A percentile compares a stretch with the other conserved stretches of the same genome.
These are phyloP conservation scores for Puffinus mauretanicus DNA, from an alignment of 2,113 vertebrate species.

Conservation along the genomic window DNA sequence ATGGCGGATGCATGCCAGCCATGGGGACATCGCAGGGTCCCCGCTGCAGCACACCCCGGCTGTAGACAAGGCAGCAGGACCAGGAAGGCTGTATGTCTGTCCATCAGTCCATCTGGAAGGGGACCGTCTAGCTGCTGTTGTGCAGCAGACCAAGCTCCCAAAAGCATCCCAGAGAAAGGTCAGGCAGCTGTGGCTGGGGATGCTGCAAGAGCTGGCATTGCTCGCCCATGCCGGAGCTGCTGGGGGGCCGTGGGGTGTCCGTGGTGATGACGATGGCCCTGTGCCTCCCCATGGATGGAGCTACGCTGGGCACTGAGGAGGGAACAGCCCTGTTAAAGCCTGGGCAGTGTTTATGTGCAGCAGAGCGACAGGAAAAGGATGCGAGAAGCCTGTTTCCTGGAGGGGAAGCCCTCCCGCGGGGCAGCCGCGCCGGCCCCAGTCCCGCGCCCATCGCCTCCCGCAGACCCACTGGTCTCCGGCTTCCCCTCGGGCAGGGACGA, in stretches of 20 bases:
- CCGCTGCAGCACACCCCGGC: neutral
- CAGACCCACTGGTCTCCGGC: neutral
- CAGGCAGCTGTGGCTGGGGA: neutral
- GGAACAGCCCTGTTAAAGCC: neutral
- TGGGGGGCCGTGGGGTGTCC: accelerated
- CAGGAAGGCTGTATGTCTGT: neutral
- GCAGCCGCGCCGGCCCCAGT: neutral
- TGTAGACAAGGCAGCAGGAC: neutral
- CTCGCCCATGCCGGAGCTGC: neutral
- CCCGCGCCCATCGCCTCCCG: neutral
- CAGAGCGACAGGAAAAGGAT: neutral
- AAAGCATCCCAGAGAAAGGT: neutral
- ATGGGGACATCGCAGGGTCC: neutral
- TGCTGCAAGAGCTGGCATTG: neutral
- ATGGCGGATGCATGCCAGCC: neutral
- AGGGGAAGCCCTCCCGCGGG: neutral
- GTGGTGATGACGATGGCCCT: neutral
- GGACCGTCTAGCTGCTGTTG: neutral
- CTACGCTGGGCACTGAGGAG: neutral
- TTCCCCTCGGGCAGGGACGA: neutral
- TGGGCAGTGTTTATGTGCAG: constrained; percentile 12
- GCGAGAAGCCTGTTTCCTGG: neutral
- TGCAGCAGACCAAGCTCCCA: neutral
- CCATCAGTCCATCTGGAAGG: neutral
- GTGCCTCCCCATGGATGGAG: neutral